Conservation (phyloP, 1,140 invertebrate species). For the Orchesella cincta region DNA sequence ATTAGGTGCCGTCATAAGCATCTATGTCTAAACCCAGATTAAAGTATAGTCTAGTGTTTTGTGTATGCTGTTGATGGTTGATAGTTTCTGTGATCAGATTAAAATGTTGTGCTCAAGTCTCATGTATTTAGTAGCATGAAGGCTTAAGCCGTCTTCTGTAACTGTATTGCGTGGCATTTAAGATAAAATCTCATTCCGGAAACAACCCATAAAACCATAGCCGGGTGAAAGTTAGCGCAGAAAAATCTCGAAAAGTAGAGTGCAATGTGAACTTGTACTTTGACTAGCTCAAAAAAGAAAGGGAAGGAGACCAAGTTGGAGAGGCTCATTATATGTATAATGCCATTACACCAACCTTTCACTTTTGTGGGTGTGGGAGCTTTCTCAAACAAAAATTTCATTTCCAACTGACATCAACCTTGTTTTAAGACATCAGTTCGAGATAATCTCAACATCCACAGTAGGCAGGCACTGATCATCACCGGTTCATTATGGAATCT, state of each 20-base stretch:
- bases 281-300: conserved; percentile 1
- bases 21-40: no score
- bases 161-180: background rate
- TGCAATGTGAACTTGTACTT: no score
- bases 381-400: conserved; percentile 15
- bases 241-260: no score
- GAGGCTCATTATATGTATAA: background rate
- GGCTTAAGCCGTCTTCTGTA: background rate
- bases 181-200: conserved; percentile 25
- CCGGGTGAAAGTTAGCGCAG: no score
- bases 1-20: no score
- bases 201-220: conserved; percentile 7
- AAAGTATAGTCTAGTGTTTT: no score
- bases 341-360: background rate
- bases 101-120: background rate
- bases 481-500: background rate
- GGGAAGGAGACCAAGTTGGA: background rate
- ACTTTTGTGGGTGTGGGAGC: background rate
- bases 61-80: background rate
- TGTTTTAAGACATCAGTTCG: no score
- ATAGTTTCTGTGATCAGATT: conserved; percentile 11
- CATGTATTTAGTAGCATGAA: background rate
- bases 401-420: conserved; percentile 17
- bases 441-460: no score
- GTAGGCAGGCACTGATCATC: background rate